Conservation (phyloP, 2,888 invertebrate species). For the Drosophila birchii region DNA sequence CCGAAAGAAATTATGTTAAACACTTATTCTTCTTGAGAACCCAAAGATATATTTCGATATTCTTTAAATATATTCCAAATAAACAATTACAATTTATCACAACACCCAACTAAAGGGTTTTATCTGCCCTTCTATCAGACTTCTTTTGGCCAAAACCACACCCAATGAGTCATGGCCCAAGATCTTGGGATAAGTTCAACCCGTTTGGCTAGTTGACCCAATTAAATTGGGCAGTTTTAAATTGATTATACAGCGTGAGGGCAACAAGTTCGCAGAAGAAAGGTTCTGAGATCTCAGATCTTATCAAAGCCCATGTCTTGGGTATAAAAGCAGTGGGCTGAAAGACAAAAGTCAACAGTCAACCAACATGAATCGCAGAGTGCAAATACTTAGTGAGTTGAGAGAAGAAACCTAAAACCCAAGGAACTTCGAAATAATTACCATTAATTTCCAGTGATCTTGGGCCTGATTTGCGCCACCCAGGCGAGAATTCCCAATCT, state of each 20-base stretch:
- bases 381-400: constrained; percentile 58
- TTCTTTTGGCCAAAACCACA: constrained; percentile 7
- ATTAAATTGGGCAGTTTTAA: constrained; percentile 35
- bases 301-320: constrained; percentile 35
- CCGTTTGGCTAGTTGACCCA: constrained; percentile 59
- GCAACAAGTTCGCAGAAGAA: constrained; percentile 58
- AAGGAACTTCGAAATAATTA: not conserved
- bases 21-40: not conserved
- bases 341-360: constrained; percentile 41
- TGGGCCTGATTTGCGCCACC: constrained; percentile 35
- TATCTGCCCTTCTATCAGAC: constrained; percentile 6
- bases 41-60: not conserved
- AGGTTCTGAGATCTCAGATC: constrained; percentile 46
- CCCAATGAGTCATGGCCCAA: constrained; percentile 19
- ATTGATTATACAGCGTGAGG: constrained; percentile 47
- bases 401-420: not conserved
- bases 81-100: constrained; percentile 4
- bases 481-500: constrained; percentile 46
- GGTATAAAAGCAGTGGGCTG: constrained; percentile 53
- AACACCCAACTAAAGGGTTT: constrained; percentile 1
- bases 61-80: not conserved
- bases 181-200: constrained; percentile 18
- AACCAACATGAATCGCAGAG: constrained; percentile 46
- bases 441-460: constrained; percentile 23
- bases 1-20: not conserved